phyloP scores from a whole-genome alignment of 2,888 invertebrate genomes.

The Xestia rhomboidea region DNA sequence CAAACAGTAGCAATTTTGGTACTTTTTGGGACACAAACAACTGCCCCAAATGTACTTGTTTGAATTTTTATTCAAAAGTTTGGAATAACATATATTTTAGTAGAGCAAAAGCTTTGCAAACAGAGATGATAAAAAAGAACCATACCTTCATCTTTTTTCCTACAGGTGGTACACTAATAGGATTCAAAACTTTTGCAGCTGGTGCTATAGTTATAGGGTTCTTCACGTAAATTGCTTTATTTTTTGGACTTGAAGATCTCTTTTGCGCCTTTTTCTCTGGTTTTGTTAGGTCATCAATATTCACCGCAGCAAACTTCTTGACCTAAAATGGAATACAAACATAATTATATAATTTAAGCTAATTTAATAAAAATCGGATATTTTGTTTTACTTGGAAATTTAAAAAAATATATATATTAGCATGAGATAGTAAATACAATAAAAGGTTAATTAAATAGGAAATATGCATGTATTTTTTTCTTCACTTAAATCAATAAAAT shows the following conservation, averaged over 20 bases:
- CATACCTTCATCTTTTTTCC: slow-evolving; percentile 84
- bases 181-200: slow-evolving; percentile 67
- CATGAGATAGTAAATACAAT: neutral
- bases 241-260: slow-evolving; percentile 81
- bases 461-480: too few species aligned
- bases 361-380: neutral
- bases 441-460: too few species aligned
- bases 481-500: too few species aligned
- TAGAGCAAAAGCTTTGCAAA: neutral
- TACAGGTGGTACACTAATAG: slow-evolving; percentile 68
- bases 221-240: slow-evolving; percentile 75
- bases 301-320: slow-evolving; percentile 87
- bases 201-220: slow-evolving; percentile 77
- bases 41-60: neutral
- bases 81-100: neutral
- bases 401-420: neutral
- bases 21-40: too few species aligned
- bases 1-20: too few species aligned
- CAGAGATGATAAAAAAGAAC: slow-evolving; percentile 31
- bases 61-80: neutral
- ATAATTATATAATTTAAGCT: neutral
- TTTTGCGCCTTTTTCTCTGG: slow-evolving; percentile 81
- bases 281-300: slow-evolving; percentile 75
- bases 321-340: slow-evolving; percentile 74
- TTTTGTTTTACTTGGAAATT: neutral